Evolutionary conservation across 2,797 vertebrate genomes (phyloP), one percentile per base, ranked within the genome.

Genomic region (Chelmon rostratus): DNA sequence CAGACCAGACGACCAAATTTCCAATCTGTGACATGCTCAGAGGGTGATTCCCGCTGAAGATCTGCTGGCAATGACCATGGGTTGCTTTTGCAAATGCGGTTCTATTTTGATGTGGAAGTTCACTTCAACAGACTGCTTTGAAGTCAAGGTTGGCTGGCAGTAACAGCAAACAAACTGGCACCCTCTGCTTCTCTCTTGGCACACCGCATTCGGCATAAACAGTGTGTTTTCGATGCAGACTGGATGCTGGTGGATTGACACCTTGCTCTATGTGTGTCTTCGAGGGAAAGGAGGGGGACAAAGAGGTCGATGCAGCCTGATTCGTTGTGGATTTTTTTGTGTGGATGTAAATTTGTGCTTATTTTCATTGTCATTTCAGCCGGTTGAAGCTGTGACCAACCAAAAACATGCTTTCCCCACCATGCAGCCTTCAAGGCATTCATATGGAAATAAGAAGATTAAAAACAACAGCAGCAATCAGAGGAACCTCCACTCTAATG

Each of bases 371-470:
- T 57, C 31, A n/a, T 38, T 49, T 66, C 23, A 52, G 44, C 47
- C 3, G 2, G 28, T 23, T 58, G 31, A 35, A 72, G 37, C 67
- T 49, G 19, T 25, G n/a, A 57, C 44, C 13, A 11, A 52, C n/a
- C 42, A 53, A 46, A 78, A 77, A 68, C 31, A 38, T 10, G 18
- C 16, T 72, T 76, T 52, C 28, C 31, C 25, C 21, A 53, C 9
- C 53, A 37, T 67, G 44, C 52, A 40, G 31, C 67, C 81, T 71
- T 63, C 28, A 37, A 85, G 83, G 79, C 63, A 82, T 88, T 90
- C 52, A 80, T 65, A 78, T 68, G 74, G 78, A 90, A 83, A 84
- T 83, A 90, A 89, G 63, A 79, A 59, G 74, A 86, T 87, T 88
- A 68, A 69, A 90, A 89, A 84, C 66, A 83, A 84, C 77, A 81